Percentiles rank a stretch among this genome's conserved stretches.
These are phyloP conservation scores for Notiomystis cincta DNA, from an alignment of 2,113 vertebrate genomes.

Conservation along the genomic window DNA sequence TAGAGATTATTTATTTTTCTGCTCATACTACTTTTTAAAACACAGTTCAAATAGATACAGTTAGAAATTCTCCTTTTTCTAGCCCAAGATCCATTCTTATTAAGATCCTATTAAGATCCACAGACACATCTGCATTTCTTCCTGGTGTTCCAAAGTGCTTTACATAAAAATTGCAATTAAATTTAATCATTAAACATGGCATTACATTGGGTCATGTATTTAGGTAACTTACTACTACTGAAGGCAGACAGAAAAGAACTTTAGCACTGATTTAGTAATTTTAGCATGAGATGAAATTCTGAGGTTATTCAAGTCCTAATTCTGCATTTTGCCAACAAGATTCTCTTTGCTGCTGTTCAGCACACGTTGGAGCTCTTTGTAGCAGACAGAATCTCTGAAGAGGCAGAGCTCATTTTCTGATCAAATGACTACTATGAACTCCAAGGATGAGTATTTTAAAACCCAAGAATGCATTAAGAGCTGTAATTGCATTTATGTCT, in stretches of 20 bases:
- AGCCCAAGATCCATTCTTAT: background rate
- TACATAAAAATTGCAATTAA: background rate
- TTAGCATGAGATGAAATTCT: background rate
- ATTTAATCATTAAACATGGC: background rate
- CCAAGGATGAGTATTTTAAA: background rate
- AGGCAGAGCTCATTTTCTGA: background rate
- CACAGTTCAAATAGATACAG: background rate
- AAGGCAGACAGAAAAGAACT: background rate
- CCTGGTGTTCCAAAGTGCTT: background rate
- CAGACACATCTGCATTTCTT: background rate
- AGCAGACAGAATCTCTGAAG: background rate
- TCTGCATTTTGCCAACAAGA: background rate
- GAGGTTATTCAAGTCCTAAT: background rate
- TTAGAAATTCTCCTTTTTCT: background rate
- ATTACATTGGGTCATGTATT: background rate
- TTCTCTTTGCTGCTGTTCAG: background rate
- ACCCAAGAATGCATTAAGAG: background rate
- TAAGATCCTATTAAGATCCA: background rate
- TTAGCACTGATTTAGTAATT: background rate
- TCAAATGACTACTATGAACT: background rate
- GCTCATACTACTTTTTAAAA: background rate
- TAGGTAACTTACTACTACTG: background rate
- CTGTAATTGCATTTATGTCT: background rate
- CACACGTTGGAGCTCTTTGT: background rate
- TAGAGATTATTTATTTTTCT: constrained; percentile 8